Base-by-base conservation (phyloP, 2,113 vertebrate genomes). In the Vulpes lagopus region DNA sequence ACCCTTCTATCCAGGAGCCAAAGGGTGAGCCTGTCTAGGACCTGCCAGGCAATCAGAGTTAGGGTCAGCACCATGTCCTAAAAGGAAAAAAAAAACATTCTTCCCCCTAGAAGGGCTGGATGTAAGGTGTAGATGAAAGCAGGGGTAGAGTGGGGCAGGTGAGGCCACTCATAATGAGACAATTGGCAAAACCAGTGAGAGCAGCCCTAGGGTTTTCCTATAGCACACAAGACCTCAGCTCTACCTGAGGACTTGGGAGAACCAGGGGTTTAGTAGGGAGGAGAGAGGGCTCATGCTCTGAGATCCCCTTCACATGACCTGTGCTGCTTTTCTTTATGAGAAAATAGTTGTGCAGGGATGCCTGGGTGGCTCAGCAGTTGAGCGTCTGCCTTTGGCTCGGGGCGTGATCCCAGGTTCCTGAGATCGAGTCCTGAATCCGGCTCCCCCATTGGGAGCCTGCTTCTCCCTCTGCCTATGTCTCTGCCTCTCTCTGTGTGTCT, bases 131-230 rank as follows among this genome's bases (percentile, higher is more conserved):
- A 30, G 10, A 30, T n/a, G 8, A 55, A 51, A 95, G 49, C 23
- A 9, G 6, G 25, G 19, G 5, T 4, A 5, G 11, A 1, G 32
- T 10, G 4, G 22, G 17, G 11, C 5, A 6, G 12, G 7, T n/a
- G 76, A 88, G 60, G 14, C 25, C 8, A 2, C 81, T 92, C 3
- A 1, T 53, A 30, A 43, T 14, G 9, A 69, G 43, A 38, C 5
- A 32, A 27, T 32, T 16, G 79, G 78, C 14, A 49, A 51, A 92
- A 51, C 3, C 0, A 8, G 22, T 3, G n/a, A 16, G 55, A 78
- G 71, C 7, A 73, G 27, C 49, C n/a, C 11, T 49, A 49, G 8
- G 14, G 16, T 3, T 19, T 78, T 23, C 8, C 11, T 14, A 7
- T 0, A 5, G 23, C 59, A 16, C 10, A 0, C 1, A 32, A 84